Evolutionary conservation across 2,113 vertebrate species (phyloP).

Genomic region (Oncorhynchus keta): DNA sequence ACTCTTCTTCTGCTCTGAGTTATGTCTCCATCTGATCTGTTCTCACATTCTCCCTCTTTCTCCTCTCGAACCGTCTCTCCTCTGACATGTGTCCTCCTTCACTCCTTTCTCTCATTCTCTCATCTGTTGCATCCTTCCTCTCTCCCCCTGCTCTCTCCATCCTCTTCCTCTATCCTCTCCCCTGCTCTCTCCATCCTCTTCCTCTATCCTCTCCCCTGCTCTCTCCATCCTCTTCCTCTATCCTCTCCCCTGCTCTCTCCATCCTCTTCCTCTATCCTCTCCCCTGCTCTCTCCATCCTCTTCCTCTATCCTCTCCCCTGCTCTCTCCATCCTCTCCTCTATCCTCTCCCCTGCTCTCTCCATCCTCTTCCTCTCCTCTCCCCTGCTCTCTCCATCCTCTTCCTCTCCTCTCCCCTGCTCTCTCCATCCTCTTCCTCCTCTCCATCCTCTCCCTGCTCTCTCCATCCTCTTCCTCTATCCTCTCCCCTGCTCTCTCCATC

Average conservation of each 20-base stretch:
- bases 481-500: too few relatives aligned
- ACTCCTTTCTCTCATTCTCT: slow-evolving; percentile 12
- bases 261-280: too few relatives aligned
- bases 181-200: background rate
- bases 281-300: too few relatives aligned
- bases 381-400: too few relatives aligned
- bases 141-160: slow-evolving; percentile 53
- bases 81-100: slow-evolving; percentile 51
- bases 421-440: too few relatives aligned
- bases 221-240: slow-evolving; percentile 43
- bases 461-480: background rate
- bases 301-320: too few relatives aligned
- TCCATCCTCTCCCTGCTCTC: background rate
- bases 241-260: slow-evolving; percentile 4
- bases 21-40: slow-evolving; percentile 31
- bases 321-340: too few relatives aligned
- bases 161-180: slow-evolving; percentile 19
- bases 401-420: too few relatives aligned
- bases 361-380: too few relatives aligned
- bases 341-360: too few relatives aligned
- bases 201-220: slow-evolving; percentile 29
- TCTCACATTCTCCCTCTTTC: slow-evolving; percentile 17
- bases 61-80: slow-evolving; percentile 5
- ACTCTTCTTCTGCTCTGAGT: too few relatives aligned
- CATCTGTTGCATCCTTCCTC: background rate